Percentiles rank a stretch among this genome's conserved stretches.
These are phyloP conservation scores for Anser cygnoides DNA, from an alignment of 2,113 vertebrate genomes.

Conservation along the genomic window DNA sequence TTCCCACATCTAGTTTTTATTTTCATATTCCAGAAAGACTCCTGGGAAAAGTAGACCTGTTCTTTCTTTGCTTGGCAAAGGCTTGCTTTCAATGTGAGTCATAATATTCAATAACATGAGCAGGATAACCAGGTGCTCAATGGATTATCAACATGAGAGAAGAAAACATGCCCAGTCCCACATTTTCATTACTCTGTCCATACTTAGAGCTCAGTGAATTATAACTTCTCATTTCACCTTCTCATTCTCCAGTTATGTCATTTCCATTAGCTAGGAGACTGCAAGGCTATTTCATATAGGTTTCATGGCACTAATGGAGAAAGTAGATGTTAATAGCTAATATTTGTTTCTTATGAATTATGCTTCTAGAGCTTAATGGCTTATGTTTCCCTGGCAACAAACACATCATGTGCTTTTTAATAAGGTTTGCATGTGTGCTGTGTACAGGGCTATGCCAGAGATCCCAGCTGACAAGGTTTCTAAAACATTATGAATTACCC, in stretches of 20 bases:
- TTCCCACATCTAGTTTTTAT: neutral
- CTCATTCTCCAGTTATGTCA: neutral
- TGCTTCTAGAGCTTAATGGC: slow-evolving; percentile 38
- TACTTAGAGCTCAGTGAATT: neutral
- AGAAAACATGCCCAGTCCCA: neutral
- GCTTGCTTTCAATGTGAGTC: neutral
- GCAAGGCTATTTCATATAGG: slow-evolving; percentile 1
- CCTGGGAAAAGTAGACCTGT: neutral
- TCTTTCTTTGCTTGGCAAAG: neutral
- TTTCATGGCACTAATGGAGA: slow-evolving; percentile 37
- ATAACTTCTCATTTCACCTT: neutral
- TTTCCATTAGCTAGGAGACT: slow-evolving; percentile 35
- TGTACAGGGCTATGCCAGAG: neutral
- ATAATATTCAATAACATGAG: rapidly evolving
- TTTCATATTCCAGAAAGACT: neutral
- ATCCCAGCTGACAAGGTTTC: slow-evolving; percentile 1
- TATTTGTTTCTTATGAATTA: slow-evolving; percentile 33
- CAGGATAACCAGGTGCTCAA: neutral
- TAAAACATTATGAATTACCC: neutral
- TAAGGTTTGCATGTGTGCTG: slow-evolving; percentile 30
- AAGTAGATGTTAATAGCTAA: slow-evolving; percentile 16
- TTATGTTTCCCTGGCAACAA: slow-evolving; percentile 57
- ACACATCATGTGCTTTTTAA: slow-evolving; percentile 23
- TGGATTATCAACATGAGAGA: neutral
- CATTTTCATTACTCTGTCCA: neutral